Conservation (phyloP, 1,140 invertebrate genomes). For the Drosophila bocqueti region DNA sequence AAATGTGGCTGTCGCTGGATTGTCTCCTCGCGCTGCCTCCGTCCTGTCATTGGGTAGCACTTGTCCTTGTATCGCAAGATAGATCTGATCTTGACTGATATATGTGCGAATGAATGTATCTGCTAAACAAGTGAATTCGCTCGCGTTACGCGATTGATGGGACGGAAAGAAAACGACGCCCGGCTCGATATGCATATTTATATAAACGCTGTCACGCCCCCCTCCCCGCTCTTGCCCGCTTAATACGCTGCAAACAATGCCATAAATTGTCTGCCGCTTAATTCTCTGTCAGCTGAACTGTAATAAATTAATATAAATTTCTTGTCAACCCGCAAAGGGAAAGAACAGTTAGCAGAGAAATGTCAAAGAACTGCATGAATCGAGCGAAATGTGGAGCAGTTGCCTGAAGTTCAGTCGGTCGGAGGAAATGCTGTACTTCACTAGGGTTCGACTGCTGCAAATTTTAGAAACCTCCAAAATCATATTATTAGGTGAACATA, state of each 20-base stretch:
- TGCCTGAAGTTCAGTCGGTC: not conserved
- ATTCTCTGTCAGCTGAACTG: conserved; percentile 84
- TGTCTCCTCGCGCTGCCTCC: conserved; percentile 42
- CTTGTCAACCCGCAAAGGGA: conserved; percentile 61
- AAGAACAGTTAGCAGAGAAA: conserved; percentile 27
- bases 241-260: conserved; percentile 81
- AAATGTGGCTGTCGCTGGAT: conserved; percentile 59
- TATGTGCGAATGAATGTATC: not conserved
- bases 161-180: conserved; percentile 11
- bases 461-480: not conserved
- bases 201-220: conserved; percentile 61
- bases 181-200: conserved; percentile 53
- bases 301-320: conserved; percentile 85
- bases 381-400: conserved; percentile 10
- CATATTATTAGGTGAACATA: not conserved
- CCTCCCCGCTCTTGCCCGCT: conserved; percentile 25
- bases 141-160: conserved; percentile 24
- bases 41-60: conserved; percentile 29
- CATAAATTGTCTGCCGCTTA: conserved; percentile 84
- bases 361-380: conserved; percentile 42
- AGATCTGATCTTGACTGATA: conserved; percentile 46
- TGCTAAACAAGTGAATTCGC: conserved; percentile 9
- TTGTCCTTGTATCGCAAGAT: conserved; percentile 42
- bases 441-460: too few relatives aligned
- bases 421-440: not conserved